A percentile compares a stretch with the other conserved stretches of the same genome.
Evolutionary conservation across 1,140 invertebrate species (phyloP).

Genomic region (Nautilus pompilius): DNA sequence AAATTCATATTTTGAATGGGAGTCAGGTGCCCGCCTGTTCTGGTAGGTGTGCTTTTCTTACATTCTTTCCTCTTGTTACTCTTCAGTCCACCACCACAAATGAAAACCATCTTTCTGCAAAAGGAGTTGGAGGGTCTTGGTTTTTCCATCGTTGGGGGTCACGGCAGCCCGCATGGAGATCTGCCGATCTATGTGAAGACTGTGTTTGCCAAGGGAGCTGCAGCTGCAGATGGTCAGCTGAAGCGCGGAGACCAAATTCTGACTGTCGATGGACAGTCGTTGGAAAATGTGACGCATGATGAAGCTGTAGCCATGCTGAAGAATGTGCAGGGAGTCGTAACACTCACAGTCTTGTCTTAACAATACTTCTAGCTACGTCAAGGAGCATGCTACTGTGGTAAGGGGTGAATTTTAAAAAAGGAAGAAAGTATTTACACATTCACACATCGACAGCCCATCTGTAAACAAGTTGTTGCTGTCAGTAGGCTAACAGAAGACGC

Average conservation of each 20-base stretch:
- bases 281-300: slow-evolving; percentile 64
- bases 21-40: too few relatives aligned
- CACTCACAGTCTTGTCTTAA: slow-evolving; percentile 57
- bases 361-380: too few relatives aligned
- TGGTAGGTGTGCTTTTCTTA: neutral
- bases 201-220: slow-evolving; percentile 74
- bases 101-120: slow-evolving; percentile 63
- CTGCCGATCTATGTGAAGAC: slow-evolving; percentile 80
- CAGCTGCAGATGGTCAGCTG: slow-evolving; percentile 66
- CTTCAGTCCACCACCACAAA: slow-evolving; percentile 35
- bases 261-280: slow-evolving; percentile 58
- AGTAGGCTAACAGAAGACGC: too few relatives aligned
- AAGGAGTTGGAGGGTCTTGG: slow-evolving; percentile 73
- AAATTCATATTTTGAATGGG: too few relatives aligned
- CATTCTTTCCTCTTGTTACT: too few relatives aligned
- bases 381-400: too few relatives aligned
- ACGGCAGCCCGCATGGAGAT: slow-evolving; percentile 71
- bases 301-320: slow-evolving; percentile 63
- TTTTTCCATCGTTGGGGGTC: slow-evolving; percentile 78
- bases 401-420: too few relatives aligned
- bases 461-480: too few relatives aligned
- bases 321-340: slow-evolving; percentile 60
- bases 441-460: too few relatives aligned
- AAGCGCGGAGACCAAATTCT: slow-evolving; percentile 65
- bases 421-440: too few relatives aligned